Conservation (phyloP, 2,888 invertebrate genomes). For the Neoascia interrupta region DNA sequence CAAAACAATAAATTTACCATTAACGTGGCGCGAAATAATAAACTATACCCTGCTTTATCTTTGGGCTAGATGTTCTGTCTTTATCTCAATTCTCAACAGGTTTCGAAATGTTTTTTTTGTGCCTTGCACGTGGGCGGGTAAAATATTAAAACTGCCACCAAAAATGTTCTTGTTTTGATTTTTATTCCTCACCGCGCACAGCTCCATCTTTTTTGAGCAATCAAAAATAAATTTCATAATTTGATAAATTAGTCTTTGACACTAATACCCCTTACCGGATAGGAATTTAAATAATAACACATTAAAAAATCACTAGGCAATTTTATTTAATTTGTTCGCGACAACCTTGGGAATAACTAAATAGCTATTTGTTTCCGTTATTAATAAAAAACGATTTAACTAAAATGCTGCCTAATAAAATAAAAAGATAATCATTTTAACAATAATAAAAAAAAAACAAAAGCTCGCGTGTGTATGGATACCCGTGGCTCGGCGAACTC, state of each 20-base stretch:
- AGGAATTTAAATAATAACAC: slow-evolving; percentile 35
- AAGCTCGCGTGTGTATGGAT: too few relatives aligned
- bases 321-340: slow-evolving; percentile 18
- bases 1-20: slow-evolving; percentile 49
- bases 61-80: slow-evolving; percentile 5
- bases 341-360: slow-evolving; percentile 38
- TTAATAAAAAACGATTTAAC: slow-evolving; percentile 28
- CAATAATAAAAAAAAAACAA: too few relatives aligned
- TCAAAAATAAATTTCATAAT: slow-evolving; percentile 9
- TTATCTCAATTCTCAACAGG: slow-evolving; percentile 55
- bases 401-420: too few relatives aligned
- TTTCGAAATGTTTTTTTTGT: slow-evolving; percentile 38
- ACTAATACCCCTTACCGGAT: slow-evolving; percentile 27
- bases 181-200: background rate
- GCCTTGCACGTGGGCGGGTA: slow-evolving; percentile 42
- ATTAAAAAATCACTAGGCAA: slow-evolving; percentile 19
- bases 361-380: slow-evolving; percentile 24
- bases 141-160: slow-evolving; percentile 49
- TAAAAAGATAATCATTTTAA: too few relatives aligned
- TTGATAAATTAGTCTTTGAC: slow-evolving; percentile 35
- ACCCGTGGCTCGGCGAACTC: too few relatives aligned
- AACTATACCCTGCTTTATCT: background rate
- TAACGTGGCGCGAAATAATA: slow-evolving; percentile 27
- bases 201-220: background rate
- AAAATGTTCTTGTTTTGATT: slow-evolving; percentile 26